These are phyloP conservation scores for Priocnemis perturbator DNA, from an alignment of 2,888 invertebrate species.

Conservation along the genomic window DNA sequence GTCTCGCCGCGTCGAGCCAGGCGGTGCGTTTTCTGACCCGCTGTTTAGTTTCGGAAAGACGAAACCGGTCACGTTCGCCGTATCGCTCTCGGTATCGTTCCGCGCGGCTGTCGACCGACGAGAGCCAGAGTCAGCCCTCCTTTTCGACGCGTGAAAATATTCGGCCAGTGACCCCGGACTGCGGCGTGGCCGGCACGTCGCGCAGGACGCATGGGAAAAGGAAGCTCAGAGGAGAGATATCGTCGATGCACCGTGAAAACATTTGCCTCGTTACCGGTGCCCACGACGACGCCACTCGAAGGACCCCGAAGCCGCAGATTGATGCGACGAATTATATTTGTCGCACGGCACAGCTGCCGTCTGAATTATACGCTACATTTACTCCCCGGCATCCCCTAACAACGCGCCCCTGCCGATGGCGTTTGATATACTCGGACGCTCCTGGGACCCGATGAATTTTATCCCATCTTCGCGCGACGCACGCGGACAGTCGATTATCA, in stretches of 20 bases:
- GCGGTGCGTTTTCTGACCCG: constrained; percentile 48
- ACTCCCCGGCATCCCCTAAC: constrained; percentile 54
- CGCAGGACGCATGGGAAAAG: not conserved
- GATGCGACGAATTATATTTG: constrained; percentile 72
- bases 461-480: constrained; percentile 58
- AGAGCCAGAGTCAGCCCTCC: not conserved
- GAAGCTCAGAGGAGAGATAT: no score
- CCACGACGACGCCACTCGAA: constrained; percentile 37
- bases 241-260: no score
- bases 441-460: constrained; percentile 64
- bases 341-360: constrained; percentile 66
- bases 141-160: constrained; percentile 21
- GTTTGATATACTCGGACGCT: constrained; percentile 62
- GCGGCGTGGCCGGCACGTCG: no score
- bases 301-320: constrained; percentile 69
- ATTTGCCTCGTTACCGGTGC: no score
- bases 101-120: constrained; percentile 56
- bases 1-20: constrained; percentile 43
- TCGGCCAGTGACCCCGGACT: constrained; percentile 2
- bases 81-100: constrained; percentile 41
- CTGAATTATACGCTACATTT: constrained; percentile 74
- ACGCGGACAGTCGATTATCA: constrained; percentile 30
- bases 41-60: constrained; percentile 63
- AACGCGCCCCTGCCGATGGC: constrained; percentile 42
- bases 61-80: constrained; percentile 62